A percentile compares a stretch with the other conserved stretches of the same genome.
These are phyloP conservation scores for Drosophila cyrtoloma DNA, from an alignment of 2,888 invertebrate genomes.

Conservation along the genomic window DNA sequence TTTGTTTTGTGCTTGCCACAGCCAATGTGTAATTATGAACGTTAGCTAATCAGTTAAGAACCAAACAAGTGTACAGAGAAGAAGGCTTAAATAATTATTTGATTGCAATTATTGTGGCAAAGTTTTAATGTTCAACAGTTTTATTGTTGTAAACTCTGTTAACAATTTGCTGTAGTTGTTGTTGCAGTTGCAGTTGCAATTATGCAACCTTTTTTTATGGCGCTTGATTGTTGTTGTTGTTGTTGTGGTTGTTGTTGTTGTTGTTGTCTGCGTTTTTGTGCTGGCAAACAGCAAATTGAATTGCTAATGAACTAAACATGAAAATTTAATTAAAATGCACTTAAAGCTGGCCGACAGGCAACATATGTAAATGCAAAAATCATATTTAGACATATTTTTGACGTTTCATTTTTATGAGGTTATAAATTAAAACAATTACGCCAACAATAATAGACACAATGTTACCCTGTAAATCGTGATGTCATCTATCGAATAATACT, in stretches of 20 bases:
- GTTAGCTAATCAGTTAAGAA: constrained; percentile 30
- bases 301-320: constrained; percentile 74
- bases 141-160: constrained; percentile 21
- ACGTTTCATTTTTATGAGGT: constrained; percentile 1
- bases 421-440: constrained; percentile 20
- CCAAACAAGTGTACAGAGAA: constrained; percentile 1
- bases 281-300: constrained; percentile 66
- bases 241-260: constrained; percentile 15
- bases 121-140: constrained; percentile 45
- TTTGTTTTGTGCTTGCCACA: constrained; percentile 17
- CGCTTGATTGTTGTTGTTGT: constrained; percentile 12
- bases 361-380: constrained; percentile 47
- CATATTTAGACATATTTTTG: constrained; percentile 25
- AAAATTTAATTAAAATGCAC: constrained; percentile 69
- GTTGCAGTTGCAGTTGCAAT: constrained; percentile 55
- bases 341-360: constrained; percentile 42
- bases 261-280: constrained; percentile 24
- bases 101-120: constrained; percentile 50
- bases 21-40: constrained; percentile 20
- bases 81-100: constrained; percentile 45
- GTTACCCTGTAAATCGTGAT: not conserved
- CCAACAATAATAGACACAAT: not conserved
- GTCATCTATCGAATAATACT: not conserved
- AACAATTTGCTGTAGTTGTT: not conserved
- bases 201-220: constrained; percentile 67